Percentiles rank a stretch among this genome's conserved stretches.
Conservation (phyloP, 2,113 vertebrate genomes). For the Brachyistius frenatus region DNA sequence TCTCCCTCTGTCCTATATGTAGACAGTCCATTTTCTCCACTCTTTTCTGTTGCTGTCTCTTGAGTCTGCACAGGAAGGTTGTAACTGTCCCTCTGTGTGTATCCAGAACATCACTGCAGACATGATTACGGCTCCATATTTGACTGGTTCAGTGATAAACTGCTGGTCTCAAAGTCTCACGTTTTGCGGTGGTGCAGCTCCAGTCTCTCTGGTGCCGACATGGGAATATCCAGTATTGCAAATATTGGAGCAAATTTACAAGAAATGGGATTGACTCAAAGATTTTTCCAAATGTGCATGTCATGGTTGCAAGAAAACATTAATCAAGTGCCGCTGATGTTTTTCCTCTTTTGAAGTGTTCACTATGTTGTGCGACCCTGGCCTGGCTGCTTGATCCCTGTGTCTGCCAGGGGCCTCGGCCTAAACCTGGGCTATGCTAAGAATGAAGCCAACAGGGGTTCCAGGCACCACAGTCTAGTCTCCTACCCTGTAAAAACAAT, state of each 20-base stretch:
- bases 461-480: slow-evolving; percentile 67
- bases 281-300: slow-evolving; percentile 26
- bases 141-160: background rate
- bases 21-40: slow-evolving; percentile 17
- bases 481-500: slow-evolving; percentile 60
- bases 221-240: background rate
- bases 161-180: background rate
- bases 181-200: background rate
- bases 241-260: slow-evolving; percentile 2
- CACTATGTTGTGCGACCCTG: slow-evolving; percentile 24
- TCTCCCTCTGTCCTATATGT: slow-evolving; percentile 14
- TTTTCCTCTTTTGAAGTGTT: slow-evolving; percentile 53
- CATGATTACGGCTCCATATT: slow-evolving; percentile 10
- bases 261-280: slow-evolving; percentile 7
- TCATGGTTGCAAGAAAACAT: slow-evolving; percentile 22
- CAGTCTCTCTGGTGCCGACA: background rate
- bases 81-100: background rate
- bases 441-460: slow-evolving; percentile 65
- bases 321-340: slow-evolving; percentile 26
- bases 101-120: slow-evolving; percentile 20
- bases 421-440: slow-evolving; percentile 73
- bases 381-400: slow-evolving; percentile 48
- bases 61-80: slow-evolving; percentile 19
- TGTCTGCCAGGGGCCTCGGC: slow-evolving; percentile 45
- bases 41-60: background rate